Base-by-base conservation (phyloP, 2,888 invertebrate genomes). In the Emmelina monodactyla region DNA sequence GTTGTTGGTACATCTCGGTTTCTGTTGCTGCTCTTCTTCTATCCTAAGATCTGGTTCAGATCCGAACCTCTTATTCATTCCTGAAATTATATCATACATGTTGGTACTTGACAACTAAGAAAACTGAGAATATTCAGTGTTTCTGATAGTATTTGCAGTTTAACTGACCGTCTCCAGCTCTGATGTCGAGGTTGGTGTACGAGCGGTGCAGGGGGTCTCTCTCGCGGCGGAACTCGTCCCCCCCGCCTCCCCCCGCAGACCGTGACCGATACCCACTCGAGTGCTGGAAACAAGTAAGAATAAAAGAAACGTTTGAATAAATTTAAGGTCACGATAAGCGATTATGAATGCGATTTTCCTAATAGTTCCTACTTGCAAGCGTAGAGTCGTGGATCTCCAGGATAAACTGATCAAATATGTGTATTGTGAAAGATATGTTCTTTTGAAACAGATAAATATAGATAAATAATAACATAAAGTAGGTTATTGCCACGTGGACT, bases 11-110 rank as follows among this genome's bases (percentile, higher is more conserved):
- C 50, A 59, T 56, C 57, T 64, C 38, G 56, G 48, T 38, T 71
- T 71, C 33, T 67, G 58, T 29, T 7, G 11, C 40, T 54, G 65
- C 43, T 78, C 76, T 40, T 79, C 72, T 54, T 73, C 70, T 43
- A 63, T 55, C 28, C 79, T 63, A 22, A 91, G 68, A 62, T 91
- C 89, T 12, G 91, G 91, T 56, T 89, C 90, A 33, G 89, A 90
- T 33, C 86, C 88, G 59, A 86, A 89, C 47, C 83, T 73, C 59
- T 87, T 87, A 38, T 59, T 72, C 28, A 66, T 38, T 41, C 49
- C 25, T 25, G 11, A 3, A 25, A 25, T 3, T n/a, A n/a, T n/a
- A n/a, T n/a, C 5, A 19, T 19, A 19, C 5, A 19, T 19, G 5
- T 19, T 6, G 9, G 5, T 19, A 19, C 19, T 19, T 19, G 19